A percentile compares a stretch with the other conserved stretches of the same genome.
These are phyloP conservation scores for Aptenodytes patagonicus DNA, from an alignment of 2,113 vertebrate species.

Conservation along the genomic window DNA sequence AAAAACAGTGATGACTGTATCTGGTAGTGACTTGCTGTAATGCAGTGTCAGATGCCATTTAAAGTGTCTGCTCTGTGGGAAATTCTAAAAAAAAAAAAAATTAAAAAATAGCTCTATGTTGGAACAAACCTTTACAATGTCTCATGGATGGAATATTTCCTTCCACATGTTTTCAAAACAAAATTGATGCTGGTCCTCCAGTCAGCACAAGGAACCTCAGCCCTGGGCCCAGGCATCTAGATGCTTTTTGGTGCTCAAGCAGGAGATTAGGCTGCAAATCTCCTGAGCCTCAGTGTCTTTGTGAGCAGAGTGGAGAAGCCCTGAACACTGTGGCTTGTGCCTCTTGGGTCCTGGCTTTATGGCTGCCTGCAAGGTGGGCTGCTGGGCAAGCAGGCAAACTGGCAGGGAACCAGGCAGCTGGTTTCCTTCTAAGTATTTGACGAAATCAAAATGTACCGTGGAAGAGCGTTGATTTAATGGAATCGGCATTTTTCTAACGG, in stretches of 20 bases:
- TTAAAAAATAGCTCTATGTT: background rate
- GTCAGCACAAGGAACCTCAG: background rate
- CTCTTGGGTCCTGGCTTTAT: background rate
- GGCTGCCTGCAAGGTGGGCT: background rate
- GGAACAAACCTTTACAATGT: background rate
- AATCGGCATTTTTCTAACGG: background rate
- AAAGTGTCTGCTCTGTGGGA: background rate
- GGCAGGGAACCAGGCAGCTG: background rate
- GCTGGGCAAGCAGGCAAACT: background rate
- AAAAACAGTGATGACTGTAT: background rate
- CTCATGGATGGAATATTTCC: background rate
- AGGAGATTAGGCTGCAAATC: background rate
- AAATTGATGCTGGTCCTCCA: background rate
- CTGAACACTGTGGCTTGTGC: background rate
- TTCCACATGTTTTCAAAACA: background rate
- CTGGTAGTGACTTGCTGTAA: background rate
- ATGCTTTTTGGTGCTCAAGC: background rate
- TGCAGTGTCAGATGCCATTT: background rate
- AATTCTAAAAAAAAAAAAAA: background rate
- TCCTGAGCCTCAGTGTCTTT: background rate
- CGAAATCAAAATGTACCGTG: background rate
- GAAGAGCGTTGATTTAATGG: background rate
- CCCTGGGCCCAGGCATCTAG: too few relatives aligned
- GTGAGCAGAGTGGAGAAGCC: background rate
- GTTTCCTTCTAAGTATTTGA: background rate